These are phyloP conservation scores for Malacosoma neustria DNA, from an alignment of 2,888 invertebrate genomes.

Conservation along the genomic window DNA sequence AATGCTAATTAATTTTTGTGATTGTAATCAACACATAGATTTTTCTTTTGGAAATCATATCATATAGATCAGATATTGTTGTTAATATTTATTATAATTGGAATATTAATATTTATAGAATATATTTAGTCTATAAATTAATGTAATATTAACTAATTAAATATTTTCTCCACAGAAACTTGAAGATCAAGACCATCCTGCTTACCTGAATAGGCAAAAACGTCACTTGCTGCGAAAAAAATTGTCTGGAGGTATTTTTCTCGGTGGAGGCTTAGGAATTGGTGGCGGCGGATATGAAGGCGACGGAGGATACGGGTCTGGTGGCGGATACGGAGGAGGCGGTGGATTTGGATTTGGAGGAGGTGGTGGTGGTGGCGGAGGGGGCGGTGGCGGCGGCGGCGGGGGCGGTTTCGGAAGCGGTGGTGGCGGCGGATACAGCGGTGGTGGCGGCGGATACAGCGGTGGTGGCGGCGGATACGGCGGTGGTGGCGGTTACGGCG, in stretches of 20 bases:
- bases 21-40: too few relatives aligned
- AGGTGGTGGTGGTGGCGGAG: slow-evolving; percentile 14
- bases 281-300: slow-evolving; percentile 15
- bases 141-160: too few relatives aligned
- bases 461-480: slow-evolving; percentile 13
- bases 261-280: background rate
- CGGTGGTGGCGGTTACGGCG: slow-evolving; percentile 13
- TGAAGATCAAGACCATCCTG: slow-evolving; percentile 44
- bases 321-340: slow-evolving; percentile 6
- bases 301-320: slow-evolving; percentile 19
- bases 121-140: too few relatives aligned
- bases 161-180: slow-evolving; percentile 50
- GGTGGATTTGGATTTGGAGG: slow-evolving; percentile 15
- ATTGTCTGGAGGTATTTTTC: slow-evolving; percentile 14
- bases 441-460: slow-evolving; percentile 14
- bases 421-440: slow-evolving; percentile 16
- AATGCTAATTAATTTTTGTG: too few relatives aligned
- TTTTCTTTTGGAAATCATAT: too few relatives aligned
- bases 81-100: too few relatives aligned
- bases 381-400: slow-evolving; percentile 15
- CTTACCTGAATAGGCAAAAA: slow-evolving; percentile 37
- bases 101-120: too few relatives aligned
- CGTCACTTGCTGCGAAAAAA: slow-evolving; percentile 30
- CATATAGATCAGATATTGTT: too few relatives aligned
- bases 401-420: slow-evolving; percentile 16